Evolutionary conservation across 2,888 invertebrate genomes (phyloP).

Genomic region (Limnephilus rhombicus): DNA sequence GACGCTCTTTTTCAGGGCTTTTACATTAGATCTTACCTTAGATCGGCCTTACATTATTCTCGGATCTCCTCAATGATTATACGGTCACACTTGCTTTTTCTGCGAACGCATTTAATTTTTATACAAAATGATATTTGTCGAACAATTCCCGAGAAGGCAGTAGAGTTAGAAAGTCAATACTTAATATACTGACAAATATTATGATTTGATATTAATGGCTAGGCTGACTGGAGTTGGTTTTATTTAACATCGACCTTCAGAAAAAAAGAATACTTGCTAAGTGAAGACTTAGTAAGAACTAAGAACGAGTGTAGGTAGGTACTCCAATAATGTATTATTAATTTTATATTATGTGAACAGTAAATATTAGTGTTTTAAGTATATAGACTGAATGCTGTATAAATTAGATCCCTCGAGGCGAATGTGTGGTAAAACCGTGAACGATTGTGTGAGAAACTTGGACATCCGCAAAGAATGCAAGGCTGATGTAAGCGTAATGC

Average conservation of each 20-base stretch:
- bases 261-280: not conserved
- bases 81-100: not conserved
- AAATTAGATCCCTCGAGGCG: too few species aligned
- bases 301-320: not conserved
- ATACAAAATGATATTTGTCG: too few species aligned
- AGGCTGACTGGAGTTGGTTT: not conserved
- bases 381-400: too few species aligned
- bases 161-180: not conserved
- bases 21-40: too few species aligned
- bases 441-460: too few species aligned
- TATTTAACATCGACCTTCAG: not conserved
- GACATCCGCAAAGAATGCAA: too few species aligned
- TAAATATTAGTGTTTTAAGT: not conserved
- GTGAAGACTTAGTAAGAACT: not conserved
- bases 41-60: not conserved
- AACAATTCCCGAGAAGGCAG: too few species aligned
- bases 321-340: not conserved
- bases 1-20: too few species aligned
- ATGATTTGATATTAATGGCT: not conserved
- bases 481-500: too few species aligned
- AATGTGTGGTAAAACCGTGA: too few species aligned
- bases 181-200: not conserved
- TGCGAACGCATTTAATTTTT: too few species aligned
- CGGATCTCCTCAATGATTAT: not conserved
- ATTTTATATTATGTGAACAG: not conserved